phyloP scores from a whole-genome alignment of 1,140 invertebrate genomes.

The Penaeus indicus region DNA sequence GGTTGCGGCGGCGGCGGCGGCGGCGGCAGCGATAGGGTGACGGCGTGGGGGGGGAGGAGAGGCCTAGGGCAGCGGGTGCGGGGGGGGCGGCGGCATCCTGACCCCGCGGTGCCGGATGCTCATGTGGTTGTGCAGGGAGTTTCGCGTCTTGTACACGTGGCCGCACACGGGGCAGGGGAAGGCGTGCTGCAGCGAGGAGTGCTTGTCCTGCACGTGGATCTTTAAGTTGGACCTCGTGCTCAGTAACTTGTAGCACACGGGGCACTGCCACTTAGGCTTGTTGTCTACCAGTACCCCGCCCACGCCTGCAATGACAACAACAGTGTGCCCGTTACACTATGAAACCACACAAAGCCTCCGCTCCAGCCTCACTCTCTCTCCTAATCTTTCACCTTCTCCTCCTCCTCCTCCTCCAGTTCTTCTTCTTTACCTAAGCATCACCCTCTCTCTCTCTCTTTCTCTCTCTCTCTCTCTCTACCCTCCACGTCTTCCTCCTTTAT shows the following conservation, averaged over 20 bases:
- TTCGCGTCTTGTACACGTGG: constrained; percentile 64
- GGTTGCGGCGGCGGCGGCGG: constrained; percentile 12
- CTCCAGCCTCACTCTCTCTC: constrained; percentile 12
- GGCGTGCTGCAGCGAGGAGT: constrained; percentile 64
- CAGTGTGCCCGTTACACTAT: constrained; percentile 43
- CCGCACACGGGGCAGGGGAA: constrained; percentile 64
- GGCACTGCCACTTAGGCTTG: constrained; percentile 68
- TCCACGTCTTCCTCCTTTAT: background rate
- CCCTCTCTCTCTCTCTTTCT: background rate
- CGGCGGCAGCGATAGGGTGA: background rate
- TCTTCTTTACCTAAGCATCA: background rate
- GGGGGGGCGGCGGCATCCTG: constrained; percentile 59
- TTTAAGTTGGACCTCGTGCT: constrained; percentile 66
- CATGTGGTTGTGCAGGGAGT: constrained; percentile 66
- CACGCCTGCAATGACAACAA: constrained; percentile 61
- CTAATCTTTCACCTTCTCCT: background rate
- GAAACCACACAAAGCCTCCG: background rate
- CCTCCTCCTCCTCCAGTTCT: constrained; percentile 3
- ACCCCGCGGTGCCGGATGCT: constrained; percentile 63
- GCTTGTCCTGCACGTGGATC: constrained; percentile 65
- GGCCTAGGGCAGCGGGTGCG: constrained; percentile 1
- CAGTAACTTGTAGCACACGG: constrained; percentile 65
- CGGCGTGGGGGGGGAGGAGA: constrained; percentile 27
- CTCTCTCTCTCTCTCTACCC: background rate
- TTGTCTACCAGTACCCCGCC: constrained; percentile 47